Conservation (phyloP, 2,113 vertebrate species). For the Microcebus griseorufus region DNA sequence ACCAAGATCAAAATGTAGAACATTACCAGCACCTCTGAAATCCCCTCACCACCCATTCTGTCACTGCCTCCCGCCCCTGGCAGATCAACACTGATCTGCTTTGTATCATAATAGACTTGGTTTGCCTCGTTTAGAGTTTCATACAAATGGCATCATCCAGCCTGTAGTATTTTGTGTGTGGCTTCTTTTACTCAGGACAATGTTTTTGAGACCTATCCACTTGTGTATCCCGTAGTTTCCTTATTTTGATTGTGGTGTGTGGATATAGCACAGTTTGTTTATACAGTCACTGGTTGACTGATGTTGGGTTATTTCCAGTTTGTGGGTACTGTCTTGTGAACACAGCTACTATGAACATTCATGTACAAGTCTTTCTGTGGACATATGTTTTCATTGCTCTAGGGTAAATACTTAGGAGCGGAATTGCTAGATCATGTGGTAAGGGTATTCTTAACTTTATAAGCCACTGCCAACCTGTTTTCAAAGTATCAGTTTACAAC, state of each 20-base stretch:
- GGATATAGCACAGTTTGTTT: neutral
- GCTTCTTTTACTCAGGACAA: neutral
- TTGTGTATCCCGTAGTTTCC: neutral
- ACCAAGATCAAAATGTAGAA: neutral
- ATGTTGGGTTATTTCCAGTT: neutral
- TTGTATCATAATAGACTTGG: neutral
- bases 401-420: neutral
- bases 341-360: neutral
- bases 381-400: neutral
- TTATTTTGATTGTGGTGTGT: neutral
- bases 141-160: neutral
- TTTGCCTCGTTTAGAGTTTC: neutral
- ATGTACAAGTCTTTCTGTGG: neutral
- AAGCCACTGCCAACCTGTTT: neutral
- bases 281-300: neutral
- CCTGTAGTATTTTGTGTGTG: neutral
- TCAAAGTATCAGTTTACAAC: neutral
- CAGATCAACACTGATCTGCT: neutral
- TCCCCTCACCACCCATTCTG: neutral
- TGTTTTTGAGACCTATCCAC: neutral
- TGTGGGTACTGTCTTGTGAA: neutral
- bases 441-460: neutral
- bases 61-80: neutral
- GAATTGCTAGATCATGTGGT: neutral
- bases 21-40: neutral